Evolutionary conservation across 2,113 vertebrate genomes (phyloP).

Genomic region (Nestor notabilis): DNA sequence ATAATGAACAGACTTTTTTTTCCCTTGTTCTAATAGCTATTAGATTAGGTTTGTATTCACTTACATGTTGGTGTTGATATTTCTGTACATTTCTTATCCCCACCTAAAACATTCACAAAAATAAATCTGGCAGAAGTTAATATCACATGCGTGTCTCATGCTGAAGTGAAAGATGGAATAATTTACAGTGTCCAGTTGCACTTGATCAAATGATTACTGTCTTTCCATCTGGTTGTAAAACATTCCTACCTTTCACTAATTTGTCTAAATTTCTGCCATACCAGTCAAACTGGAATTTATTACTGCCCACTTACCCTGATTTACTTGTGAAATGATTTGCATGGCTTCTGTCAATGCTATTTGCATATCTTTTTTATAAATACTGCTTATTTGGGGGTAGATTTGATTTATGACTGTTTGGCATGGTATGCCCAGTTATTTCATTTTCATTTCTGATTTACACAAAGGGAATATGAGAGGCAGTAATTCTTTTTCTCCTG

Average conservation of each 20-base stretch:
- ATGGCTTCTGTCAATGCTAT: constrained; percentile 64
- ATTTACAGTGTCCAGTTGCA: constrained; percentile 65
- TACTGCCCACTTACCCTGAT: constrained; percentile 73
- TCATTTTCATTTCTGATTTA: constrained; percentile 69
- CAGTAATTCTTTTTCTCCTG: constrained; percentile 24
- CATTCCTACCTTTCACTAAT: constrained; percentile 70
- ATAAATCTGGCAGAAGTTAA: background rate
- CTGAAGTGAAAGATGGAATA: constrained; percentile 39
- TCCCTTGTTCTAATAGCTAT: fast-evolving
- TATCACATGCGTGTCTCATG: background rate
- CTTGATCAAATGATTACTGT: constrained; percentile 66
- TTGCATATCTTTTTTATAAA: constrained; percentile 75
- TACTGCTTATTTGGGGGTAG: constrained; percentile 67
- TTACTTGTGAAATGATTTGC: constrained; percentile 72
- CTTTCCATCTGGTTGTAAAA: constrained; percentile 70
- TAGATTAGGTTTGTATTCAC: background rate
- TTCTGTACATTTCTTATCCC: background rate
- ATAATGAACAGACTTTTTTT: background rate
- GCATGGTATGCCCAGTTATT: constrained; percentile 59
- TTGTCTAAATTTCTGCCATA: constrained; percentile 71
- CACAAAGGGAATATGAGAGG: constrained; percentile 32
- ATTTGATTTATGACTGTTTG: constrained; percentile 74
- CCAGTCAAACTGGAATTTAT: constrained; percentile 76
- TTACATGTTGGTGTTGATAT: background rate
- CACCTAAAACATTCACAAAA: background rate